Conservation (phyloP, 2,888 invertebrate genomes). For the Oscheius sp. region DNA sequence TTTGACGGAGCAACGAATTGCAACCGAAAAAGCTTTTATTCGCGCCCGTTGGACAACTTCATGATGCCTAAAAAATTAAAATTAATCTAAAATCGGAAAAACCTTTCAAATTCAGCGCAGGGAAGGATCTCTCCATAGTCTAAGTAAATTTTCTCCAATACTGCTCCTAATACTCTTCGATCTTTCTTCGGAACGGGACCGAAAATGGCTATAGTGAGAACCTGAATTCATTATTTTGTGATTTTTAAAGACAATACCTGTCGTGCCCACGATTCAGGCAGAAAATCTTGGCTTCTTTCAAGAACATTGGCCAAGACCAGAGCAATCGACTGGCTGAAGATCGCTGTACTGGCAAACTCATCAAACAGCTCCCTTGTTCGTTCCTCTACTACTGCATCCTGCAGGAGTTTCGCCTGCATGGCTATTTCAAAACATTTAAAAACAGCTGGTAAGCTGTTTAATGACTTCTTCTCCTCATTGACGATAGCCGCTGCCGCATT, state of each 20-base stretch:
- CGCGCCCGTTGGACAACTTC: slow-evolving; percentile 44
- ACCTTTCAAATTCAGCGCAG: neutral
- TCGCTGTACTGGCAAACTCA: slow-evolving; percentile 28
- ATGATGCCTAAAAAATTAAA: slow-evolving; percentile 17
- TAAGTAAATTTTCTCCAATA: slow-evolving; percentile 19
- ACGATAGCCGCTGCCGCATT: slow-evolving; percentile 30
- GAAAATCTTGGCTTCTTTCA: slow-evolving; percentile 11
- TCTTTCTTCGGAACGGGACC: slow-evolving; percentile 59
- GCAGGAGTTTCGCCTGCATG: neutral
- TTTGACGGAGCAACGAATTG: slow-evolving; percentile 18
- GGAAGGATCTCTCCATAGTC: neutral
- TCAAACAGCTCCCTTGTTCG: slow-evolving; percentile 11
- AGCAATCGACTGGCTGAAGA: slow-evolving; percentile 42
- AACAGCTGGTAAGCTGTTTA: slow-evolving; percentile 48
- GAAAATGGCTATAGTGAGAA: slow-evolving; percentile 44
- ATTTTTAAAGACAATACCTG: too few species aligned
- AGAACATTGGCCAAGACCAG: slow-evolving; percentile 41
- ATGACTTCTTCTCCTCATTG: slow-evolving; percentile 55
- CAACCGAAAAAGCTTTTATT: slow-evolving; percentile 34
- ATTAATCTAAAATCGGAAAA: neutral
- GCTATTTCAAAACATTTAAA: slow-evolving; percentile 37
- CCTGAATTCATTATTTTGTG: too few species aligned
- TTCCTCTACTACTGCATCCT: neutral
- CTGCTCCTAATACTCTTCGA: slow-evolving; percentile 24
- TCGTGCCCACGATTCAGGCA: slow-evolving; percentile 34